Conservation (phyloP, 2,797 vertebrate species). For the Falco cherrug region DNA sequence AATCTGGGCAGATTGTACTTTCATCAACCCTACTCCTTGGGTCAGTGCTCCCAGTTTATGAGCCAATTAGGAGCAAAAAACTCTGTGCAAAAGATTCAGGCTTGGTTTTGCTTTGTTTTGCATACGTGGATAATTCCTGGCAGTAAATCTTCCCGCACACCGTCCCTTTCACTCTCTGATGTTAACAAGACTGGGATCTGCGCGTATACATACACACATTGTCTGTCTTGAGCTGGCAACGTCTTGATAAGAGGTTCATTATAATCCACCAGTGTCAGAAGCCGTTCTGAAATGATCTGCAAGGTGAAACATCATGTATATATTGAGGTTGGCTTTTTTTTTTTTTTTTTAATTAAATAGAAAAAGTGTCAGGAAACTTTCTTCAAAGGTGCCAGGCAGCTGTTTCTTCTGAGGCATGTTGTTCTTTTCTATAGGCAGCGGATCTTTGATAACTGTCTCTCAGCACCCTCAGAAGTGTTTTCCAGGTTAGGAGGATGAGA, state of each 20-base stretch:
- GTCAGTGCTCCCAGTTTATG: neutral
- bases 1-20: neutral
- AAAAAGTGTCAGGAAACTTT: constrained; percentile 61
- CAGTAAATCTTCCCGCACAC: constrained; percentile 2
- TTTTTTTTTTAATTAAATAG: constrained; percentile 52
- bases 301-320: constrained; percentile 28
- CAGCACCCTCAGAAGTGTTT: constrained; percentile 56
- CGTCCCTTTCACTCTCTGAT: constrained; percentile 31
- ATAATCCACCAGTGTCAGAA: constrained; percentile 57
- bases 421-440: constrained; percentile 22
- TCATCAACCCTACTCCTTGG: neutral
- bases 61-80: neutral
- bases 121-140: neutral
- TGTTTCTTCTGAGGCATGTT: constrained; percentile 48
- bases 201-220: neutral
- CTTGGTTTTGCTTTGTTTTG: constrained; percentile 30
- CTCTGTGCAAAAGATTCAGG: neutral
- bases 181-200: constrained; percentile 56
- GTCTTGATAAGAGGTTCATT: constrained; percentile 64
- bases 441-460: constrained; percentile 52
- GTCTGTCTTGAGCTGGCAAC: constrained; percentile 48
- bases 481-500: constrained; percentile 58
- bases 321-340: neutral
- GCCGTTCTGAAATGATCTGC: constrained; percentile 33
- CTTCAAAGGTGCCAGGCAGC: constrained; percentile 60